Conservation (phyloP, 2,888 invertebrate genomes). For the Dascillus cervinus region DNA sequence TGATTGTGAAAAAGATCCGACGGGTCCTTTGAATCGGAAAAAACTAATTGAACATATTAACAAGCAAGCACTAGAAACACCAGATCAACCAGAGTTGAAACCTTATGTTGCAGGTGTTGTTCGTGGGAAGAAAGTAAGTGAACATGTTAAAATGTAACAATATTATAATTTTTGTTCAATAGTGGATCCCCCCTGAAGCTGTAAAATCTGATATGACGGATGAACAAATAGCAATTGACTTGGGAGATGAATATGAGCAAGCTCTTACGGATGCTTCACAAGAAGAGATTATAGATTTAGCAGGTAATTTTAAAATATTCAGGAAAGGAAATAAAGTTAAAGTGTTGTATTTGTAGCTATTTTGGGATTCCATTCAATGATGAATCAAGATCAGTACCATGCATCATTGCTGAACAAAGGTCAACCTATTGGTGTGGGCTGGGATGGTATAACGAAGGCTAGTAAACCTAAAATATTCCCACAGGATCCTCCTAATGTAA, state of each 20-base stretch:
- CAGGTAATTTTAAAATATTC: conserved; percentile 51
- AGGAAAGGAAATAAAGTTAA: not conserved
- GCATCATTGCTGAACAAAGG: conserved; percentile 90
- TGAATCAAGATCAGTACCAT: conserved; percentile 99
- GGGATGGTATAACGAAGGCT: conserved; percentile 93
- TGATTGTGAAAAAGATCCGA: conserved; percentile 90
- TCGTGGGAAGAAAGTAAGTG: conserved; percentile 78
- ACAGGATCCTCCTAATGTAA: conserved; percentile 93
- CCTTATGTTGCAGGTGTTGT: conserved; percentile 87
- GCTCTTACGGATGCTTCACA: conserved; percentile 84
- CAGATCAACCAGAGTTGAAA: conserved; percentile 93
- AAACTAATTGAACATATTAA: conserved; percentile 94
- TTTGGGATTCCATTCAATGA: conserved; percentile 99
- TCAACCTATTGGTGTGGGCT: conserved; percentile 81
- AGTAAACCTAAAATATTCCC: conserved; percentile 86
- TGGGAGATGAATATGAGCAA: conserved; percentile 89
- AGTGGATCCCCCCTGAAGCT: conserved; percentile 80
- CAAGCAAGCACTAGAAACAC: conserved; percentile 96
- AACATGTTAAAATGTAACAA: not conserved
- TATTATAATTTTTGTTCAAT: conserved; percentile 28
- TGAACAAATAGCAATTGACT: conserved; percentile 87
- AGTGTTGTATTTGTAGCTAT: conserved; percentile 60
- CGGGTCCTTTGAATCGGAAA: conserved; percentile 92
- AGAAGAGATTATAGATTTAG: conserved; percentile 97
- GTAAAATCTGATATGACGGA: conserved; percentile 71